These are phyloP conservation scores for Megalonaias nervosa DNA, from an alignment of 1,140 invertebrate genomes.

Conservation along the genomic window DNA sequence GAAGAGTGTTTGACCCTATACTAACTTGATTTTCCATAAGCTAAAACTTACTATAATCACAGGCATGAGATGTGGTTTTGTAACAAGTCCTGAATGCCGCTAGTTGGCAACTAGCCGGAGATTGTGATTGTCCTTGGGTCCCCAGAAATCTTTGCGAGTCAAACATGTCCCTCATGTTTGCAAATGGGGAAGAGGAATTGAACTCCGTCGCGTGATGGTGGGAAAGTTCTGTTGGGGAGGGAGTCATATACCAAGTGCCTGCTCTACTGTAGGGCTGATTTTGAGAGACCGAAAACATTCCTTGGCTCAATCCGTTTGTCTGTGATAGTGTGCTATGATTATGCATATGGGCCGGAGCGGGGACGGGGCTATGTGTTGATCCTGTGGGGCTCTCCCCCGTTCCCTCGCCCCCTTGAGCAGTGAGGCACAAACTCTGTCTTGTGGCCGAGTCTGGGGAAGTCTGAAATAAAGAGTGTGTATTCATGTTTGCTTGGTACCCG, in stretches of 20 bases:
- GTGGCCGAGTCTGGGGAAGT: conserved; percentile 23
- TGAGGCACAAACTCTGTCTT: conserved; percentile 6
- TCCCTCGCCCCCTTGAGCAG: conserved; percentile 23
- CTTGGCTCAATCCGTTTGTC: conserved; percentile 51
- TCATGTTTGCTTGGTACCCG: conserved; percentile 34
- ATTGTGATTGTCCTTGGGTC: conserved; percentile 47
- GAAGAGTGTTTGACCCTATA: too few relatives aligned
- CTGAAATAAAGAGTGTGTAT: conserved; percentile 39
- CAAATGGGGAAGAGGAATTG: conserved; percentile 45
- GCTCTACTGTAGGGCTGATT: conserved; percentile 49
- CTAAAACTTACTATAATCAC: conserved; percentile 68
- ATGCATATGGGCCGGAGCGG: conserved; percentile 37
- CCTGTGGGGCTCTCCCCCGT: conserved; percentile 36
- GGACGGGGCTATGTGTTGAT: conserved; percentile 46
- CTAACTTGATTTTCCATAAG: too few relatives aligned
- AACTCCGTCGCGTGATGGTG: conserved; percentile 54
- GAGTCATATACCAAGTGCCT: conserved; percentile 61
- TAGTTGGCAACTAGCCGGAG: conserved; percentile 60
- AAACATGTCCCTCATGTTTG: conserved; percentile 57
- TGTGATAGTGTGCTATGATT: conserved; percentile 40
- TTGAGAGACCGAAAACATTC: conserved; percentile 57
- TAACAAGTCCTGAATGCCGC: conserved; percentile 63
- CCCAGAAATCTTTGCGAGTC: conserved; percentile 58
- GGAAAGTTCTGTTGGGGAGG: conserved; percentile 54
- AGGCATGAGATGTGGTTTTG: conserved; percentile 55